Percentiles rank a stretch among this genome's conserved stretches.
Conservation (phyloP, 2,797 vertebrate species). For the Sebastes oblongus region DNA sequence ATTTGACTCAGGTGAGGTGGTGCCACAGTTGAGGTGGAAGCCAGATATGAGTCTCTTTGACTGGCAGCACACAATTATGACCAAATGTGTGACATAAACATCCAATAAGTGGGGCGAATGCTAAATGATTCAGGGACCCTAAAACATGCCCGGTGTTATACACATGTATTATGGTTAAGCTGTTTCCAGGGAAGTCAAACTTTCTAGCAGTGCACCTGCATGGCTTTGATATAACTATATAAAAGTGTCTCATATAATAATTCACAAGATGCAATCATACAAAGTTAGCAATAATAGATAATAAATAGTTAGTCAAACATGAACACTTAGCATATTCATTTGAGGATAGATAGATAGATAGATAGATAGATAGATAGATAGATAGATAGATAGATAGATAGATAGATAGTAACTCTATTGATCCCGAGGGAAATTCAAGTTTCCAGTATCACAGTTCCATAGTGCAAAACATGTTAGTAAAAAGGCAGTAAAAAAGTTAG, state of each 20-base stretch:
- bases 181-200: not conserved
- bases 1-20: not conserved
- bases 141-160: no score
- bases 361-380: no score
- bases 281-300: no score
- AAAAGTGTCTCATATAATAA: not conserved
- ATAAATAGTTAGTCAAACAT: no score
- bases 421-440: no score
- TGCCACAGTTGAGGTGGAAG: not conserved
- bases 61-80: not conserved
- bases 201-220: not conserved
- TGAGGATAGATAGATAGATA: no score
- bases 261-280: not conserved
- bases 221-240: not conserved
- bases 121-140: not conserved
- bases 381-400: no score
- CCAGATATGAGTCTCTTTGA: not conserved
- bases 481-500: no score
- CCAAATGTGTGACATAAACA: not conserved
- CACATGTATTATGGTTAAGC: not conserved
- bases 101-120: not conserved
- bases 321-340: no score
- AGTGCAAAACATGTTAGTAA: no score
- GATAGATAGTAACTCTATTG: no score
- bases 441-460: no score